Evolutionary conservation across 2,797 vertebrate genomes (phyloP).

Genomic region (Pangasius krempfi): DNA sequence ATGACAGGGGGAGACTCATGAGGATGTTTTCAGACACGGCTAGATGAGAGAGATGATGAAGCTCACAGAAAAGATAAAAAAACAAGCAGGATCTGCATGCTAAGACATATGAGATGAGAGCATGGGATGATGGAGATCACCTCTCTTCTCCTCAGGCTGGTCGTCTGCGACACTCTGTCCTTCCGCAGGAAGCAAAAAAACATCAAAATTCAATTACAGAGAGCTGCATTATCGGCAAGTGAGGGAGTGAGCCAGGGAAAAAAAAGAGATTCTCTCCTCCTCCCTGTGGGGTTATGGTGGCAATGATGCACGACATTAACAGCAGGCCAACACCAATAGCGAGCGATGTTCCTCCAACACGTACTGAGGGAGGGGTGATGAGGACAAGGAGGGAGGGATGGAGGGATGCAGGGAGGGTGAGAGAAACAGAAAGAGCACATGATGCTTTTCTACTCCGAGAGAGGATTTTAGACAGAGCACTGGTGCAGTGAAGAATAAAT

Average conservation of each 20-base stretch:
- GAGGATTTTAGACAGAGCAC: neutral
- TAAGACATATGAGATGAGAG: conserved; percentile 30
- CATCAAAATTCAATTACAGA: conserved; percentile 41
- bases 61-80: neutral
- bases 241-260: conserved; percentile 13
- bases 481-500: neutral
- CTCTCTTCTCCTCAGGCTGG: conserved; percentile 43
- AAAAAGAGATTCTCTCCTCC: conserved; percentile 38
- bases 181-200: conserved; percentile 38
- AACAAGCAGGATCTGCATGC: neutral
- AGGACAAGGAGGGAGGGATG: neutral
- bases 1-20: neutral
- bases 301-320: conserved; percentile 42
- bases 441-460: conserved; percentile 8
- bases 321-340: conserved; percentile 51
- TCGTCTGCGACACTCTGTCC: conserved; percentile 37
- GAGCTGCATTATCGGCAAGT: conserved; percentile 13
- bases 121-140: conserved; percentile 49
- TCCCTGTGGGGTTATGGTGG: conserved; percentile 39
- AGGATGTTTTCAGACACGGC: neutral
- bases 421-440: neutral
- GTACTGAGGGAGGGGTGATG: conserved; percentile 34
- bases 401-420: conserved; percentile 6
- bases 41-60: conserved; percentile 2
- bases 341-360: conserved; percentile 41